Percentiles rank a stretch among this genome's conserved stretches.
Conservation (phyloP, 2,888 invertebrate species). For the Pogonocherus hispidulus region DNA sequence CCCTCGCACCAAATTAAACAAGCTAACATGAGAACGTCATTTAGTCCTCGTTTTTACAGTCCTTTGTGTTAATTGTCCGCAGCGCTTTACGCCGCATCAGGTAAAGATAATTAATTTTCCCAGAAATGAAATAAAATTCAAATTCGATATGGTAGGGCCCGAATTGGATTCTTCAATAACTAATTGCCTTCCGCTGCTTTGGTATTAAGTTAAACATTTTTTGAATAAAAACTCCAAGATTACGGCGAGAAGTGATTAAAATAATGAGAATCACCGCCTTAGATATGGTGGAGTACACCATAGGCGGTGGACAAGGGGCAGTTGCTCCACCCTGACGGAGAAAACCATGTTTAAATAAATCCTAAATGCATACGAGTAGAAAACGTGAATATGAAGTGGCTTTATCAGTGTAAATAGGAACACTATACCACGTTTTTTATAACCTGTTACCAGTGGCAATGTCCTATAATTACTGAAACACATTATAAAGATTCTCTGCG, state of each 20-base stretch:
- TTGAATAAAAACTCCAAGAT: constrained; percentile 33
- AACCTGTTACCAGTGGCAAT: too few relatives aligned
- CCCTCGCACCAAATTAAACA: constrained; percentile 1
- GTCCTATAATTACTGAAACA: too few relatives aligned
- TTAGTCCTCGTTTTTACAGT: neutral
- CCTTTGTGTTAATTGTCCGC: constrained; percentile 10
- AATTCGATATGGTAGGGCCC: constrained; percentile 34
- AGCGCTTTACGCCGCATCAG: constrained; percentile 8
- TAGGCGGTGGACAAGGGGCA: too few relatives aligned
- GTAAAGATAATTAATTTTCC: constrained; percentile 33
- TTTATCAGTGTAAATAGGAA: too few relatives aligned
- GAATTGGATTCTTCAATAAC: constrained; percentile 29
- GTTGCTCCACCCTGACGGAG: too few relatives aligned
- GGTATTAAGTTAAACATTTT: constrained; percentile 33
- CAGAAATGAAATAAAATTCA: constrained; percentile 32
- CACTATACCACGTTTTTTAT: too few relatives aligned
- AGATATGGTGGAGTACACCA: constrained; percentile 38
- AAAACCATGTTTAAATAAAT: too few relatives aligned
- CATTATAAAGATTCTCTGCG: too few relatives aligned
- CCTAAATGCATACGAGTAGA: too few relatives aligned
- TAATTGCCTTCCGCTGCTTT: constrained; percentile 34
- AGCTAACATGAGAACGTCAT: neutral
- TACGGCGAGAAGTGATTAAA: constrained; percentile 32
- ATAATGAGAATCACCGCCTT: constrained; percentile 38
- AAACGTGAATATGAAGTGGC: too few relatives aligned